phyloP scores from a whole-genome alignment of 2,113 vertebrate species.

The Emberiza fucata region DNA sequence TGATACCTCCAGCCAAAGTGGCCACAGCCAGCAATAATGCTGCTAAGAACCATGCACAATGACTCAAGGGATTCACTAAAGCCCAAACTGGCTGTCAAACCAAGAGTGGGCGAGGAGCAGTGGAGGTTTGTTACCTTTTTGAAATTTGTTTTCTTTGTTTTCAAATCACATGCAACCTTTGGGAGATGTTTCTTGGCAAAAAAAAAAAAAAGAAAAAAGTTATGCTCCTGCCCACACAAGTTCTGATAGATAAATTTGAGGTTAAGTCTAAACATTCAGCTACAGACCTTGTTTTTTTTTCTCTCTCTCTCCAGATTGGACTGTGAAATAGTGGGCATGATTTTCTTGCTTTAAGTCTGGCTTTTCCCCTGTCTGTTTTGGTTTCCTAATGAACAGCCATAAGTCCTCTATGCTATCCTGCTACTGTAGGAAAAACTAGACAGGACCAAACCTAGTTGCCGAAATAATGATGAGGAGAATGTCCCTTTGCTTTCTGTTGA shows the following conservation, averaged over 20 bases:
- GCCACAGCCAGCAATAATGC: not conserved
- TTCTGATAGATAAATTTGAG: conserved; percentile 43
- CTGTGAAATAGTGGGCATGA: not conserved
- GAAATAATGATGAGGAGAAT: conserved; percentile 40
- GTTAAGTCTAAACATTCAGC: conserved; percentile 25
- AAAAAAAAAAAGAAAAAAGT: no score
- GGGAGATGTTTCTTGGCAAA: conserved; percentile 50
- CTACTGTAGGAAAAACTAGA: conserved; percentile 43
- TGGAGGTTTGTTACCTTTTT: conserved; percentile 15
- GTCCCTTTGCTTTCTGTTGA: conserved; percentile 50
- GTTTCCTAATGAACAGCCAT: conserved; percentile 38
- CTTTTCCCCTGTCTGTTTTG: conserved; percentile 30
- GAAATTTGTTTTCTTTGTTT: conserved; percentile 59
- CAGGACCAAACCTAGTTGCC: conserved; percentile 18
- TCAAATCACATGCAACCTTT: conserved; percentile 14
- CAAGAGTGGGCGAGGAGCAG: not conserved
- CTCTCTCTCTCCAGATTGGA: not conserved
- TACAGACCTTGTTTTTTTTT: not conserved
- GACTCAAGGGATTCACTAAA: not conserved
- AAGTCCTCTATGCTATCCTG: conserved; percentile 9
- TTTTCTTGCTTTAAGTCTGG: conserved; percentile 44
- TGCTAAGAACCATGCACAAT: rapidly evolving
- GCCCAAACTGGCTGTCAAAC: not conserved
- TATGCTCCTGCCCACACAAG: conserved; percentile 1
- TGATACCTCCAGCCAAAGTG: not conserved